Evolutionary conservation across 1,140 invertebrate genomes (phyloP).

Genomic region (Dryas iulia): DNA sequence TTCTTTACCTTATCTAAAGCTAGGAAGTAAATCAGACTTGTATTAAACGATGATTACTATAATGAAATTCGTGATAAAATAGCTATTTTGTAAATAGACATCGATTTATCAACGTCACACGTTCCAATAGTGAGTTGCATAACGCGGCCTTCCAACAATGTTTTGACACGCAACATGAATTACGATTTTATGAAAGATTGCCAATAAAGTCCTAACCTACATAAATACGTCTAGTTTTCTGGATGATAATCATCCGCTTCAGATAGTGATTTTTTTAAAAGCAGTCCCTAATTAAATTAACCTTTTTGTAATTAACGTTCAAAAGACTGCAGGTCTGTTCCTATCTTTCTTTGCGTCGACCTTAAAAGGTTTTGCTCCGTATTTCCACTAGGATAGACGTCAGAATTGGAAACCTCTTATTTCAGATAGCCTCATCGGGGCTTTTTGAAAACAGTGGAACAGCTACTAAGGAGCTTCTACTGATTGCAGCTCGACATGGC

Average conservation of each 20-base stretch:
- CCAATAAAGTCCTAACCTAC: conserved; percentile 31
- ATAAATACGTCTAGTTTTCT: conserved; percentile 5
- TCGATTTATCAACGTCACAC: conserved; percentile 30
- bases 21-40: conserved; percentile 11
- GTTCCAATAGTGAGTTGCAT: conserved; percentile 38
- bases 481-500: conserved; percentile 81
- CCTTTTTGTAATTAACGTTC: background rate
- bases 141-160: conserved; percentile 34
- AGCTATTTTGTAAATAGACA: conserved; percentile 15
- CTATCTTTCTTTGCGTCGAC: conserved; percentile 38
- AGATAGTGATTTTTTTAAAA: background rate
- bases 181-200: conserved; percentile 31
- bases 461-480: conserved; percentile 77
- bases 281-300: background rate
- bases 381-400: conserved; percentile 66
- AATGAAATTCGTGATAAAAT: background rate
- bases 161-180: conserved; percentile 33
- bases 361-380: conserved; percentile 53
- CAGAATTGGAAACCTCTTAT: conserved; percentile 78
- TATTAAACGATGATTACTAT: conserved; percentile 10
- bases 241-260: conserved; percentile 9
- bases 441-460: conserved; percentile 69
- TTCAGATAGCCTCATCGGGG: conserved; percentile 76
- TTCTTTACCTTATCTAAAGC: conserved; percentile 19
- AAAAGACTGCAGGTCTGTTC: conserved; percentile 1